Evolutionary conservation across 2,888 invertebrate species (phyloP).

Genomic region (Furcula furcula): DNA sequence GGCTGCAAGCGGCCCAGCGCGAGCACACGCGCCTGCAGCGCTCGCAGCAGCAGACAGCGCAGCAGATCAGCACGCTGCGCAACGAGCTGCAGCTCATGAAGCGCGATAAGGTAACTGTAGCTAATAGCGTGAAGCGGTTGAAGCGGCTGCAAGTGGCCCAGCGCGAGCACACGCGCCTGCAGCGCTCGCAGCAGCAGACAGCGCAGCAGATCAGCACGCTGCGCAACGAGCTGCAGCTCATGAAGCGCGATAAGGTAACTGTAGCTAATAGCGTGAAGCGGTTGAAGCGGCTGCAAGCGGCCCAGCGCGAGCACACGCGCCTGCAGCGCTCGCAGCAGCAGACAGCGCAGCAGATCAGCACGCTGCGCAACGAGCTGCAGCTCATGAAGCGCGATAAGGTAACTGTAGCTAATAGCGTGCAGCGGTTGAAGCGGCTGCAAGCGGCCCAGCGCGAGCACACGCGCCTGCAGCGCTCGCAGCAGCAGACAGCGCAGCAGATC

Average conservation of each 20-base stretch:
- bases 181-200: conserved; percentile 93
- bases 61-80: conserved; percentile 90
- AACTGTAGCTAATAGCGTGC: no score
- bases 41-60: conserved; percentile 94
- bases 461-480: conserved; percentile 90
- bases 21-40: conserved; percentile 93
- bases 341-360: conserved; percentile 93
- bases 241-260: conserved; percentile 93
- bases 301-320: conserved; percentile 94
- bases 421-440: conserved; percentile 91
- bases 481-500: conserved; percentile 95
- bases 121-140: no score
- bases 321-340: conserved; percentile 92
- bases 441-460: conserved; percentile 94
- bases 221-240: conserved; percentile 89
- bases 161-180: conserved; percentile 92
- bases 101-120: conserved; percentile 88
- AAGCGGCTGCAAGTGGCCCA: conserved; percentile 93
- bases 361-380: conserved; percentile 89
- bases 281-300: conserved; percentile 91
- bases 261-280: no score
- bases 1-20: conserved; percentile 92
- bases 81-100: conserved; percentile 92
- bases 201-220: conserved; percentile 93
- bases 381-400: conserved; percentile 96